Conservation (phyloP, 2,113 vertebrate species). For the Burhinus bistriatus region DNA sequence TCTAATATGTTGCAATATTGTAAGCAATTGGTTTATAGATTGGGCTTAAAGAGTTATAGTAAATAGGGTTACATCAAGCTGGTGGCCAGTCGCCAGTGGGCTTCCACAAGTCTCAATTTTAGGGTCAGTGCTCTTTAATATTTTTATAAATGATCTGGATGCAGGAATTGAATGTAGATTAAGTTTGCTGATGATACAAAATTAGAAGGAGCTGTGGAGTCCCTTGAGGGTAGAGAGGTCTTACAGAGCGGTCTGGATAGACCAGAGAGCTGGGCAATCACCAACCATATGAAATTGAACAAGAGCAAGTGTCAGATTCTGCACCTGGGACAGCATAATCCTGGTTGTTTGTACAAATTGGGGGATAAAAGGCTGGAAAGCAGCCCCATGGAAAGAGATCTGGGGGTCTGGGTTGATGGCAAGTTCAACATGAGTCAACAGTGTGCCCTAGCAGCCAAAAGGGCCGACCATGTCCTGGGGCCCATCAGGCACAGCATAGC, state of each 20-base stretch:
- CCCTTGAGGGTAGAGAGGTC: background rate
- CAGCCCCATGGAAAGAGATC: background rate
- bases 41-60: background rate
- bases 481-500: background rate
- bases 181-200: background rate
- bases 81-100: background rate
- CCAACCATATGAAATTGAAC: background rate
- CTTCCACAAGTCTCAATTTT: background rate
- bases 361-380: background rate
- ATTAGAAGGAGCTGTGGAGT: background rate
- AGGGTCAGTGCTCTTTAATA: background rate
- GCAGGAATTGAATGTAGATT: background rate
- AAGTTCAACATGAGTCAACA: background rate
- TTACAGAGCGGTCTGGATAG: background rate
- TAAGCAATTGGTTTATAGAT: background rate
- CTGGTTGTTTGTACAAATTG: background rate
- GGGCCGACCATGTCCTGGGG: background rate
- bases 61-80: background rate
- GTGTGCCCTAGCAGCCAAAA: background rate
- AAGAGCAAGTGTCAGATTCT: background rate
- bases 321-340: background rate
- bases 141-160: background rate
- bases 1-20: too few relatives aligned
- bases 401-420: background rate
- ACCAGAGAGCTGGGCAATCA: background rate